Base-by-base conservation (phyloP, 2,888 invertebrate genomes). In the Taenaris catops region DNA sequence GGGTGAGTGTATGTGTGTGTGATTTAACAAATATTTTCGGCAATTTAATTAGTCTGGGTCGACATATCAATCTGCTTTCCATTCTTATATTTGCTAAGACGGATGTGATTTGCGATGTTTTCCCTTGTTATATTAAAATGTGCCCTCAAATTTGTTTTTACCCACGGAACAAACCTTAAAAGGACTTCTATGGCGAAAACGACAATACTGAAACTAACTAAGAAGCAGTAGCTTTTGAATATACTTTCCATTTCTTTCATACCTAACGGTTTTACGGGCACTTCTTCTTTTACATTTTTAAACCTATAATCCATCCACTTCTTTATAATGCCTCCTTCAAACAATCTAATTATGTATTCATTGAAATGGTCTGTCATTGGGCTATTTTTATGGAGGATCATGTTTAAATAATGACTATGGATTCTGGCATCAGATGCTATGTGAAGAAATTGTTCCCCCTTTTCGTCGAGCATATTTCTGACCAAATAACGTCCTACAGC, bases 271-370 rank as follows among this genome's bases (percentile, higher is more conserved):
- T 73, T 78, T 2, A 69, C 44, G 0, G 59, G 57, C 1, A 62
- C 59, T 19, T 81, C 84, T 19, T 70, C 69, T 48, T 74, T 83
- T 19, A 80, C 67, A 19, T 68, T 64, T 4, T 59, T 61, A 39
- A 55, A 80, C 34, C 67, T 65, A 32, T 74, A 80, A 27, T 76
- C 62, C 44, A 83, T 80, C 87, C 87, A 87, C 60, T 86, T 80
- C 7, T 48, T 63, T 23, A 87, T 53, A 4, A 87, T 52, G 0
- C 87, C 87, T 1, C 66, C 73, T 63, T 87, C 83, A 20, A 70
- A 55, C 23, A 83, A 55, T 8, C 33, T 55, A 43, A 68, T 56
- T 42, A 83, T 53, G 23, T 70, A 63, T 37, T 63, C 63, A 45
- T 73, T 73, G 9, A 66, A 68, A 7, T 56, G 46, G 1, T 63